Evolutionary conservation across 2,113 vertebrate species (phyloP).

Genomic region (Tragelaphus imberbis): DNA sequence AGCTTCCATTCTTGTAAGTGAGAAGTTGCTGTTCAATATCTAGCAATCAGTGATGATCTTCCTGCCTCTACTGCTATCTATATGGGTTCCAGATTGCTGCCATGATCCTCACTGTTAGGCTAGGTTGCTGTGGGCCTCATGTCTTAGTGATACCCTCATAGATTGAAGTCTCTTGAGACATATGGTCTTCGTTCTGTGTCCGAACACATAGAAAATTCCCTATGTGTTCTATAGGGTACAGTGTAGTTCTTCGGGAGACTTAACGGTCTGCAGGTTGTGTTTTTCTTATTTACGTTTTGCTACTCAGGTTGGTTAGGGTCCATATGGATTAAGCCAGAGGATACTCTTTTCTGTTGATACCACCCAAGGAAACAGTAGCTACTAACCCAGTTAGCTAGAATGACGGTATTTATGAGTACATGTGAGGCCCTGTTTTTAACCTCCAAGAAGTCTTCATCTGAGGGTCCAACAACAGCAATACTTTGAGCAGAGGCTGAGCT

Average conservation of each 20-base stretch:
- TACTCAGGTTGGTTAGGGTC: neutral
- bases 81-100: neutral
- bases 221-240: neutral
- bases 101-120: neutral
- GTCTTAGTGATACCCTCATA: neutral
- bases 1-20: neutral
- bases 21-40: neutral
- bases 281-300: neutral
- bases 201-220: neutral
- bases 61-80: accelerated
- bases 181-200: neutral
- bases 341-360: neutral
- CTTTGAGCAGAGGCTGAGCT: neutral
- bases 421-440: neutral
- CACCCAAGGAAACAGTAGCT: neutral
- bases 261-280: neutral
- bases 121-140: neutral
- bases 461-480: neutral
- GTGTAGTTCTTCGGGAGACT: neutral
- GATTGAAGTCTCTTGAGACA: neutral
- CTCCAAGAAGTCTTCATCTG: neutral
- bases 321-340: neutral
- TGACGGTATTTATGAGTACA: neutral
- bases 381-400: neutral
- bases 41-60: neutral